phyloP scores from a whole-genome alignment of 2,888 invertebrate genomes.

The Drosophila siamana region DNA sequence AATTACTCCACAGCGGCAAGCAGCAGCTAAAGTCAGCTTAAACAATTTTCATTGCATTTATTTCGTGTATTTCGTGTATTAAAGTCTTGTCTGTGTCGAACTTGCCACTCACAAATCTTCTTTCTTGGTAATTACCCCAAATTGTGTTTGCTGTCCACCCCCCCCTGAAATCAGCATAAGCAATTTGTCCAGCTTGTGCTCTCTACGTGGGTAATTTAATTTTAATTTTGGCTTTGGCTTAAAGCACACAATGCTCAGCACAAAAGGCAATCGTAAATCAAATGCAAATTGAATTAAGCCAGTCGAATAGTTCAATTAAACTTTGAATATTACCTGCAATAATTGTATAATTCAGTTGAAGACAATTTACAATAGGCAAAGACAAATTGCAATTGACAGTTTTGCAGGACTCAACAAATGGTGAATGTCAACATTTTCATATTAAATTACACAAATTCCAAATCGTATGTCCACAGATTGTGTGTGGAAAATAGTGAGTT shows the following conservation, averaged over 20 bases:
- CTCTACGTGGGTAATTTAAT: conserved; percentile 30
- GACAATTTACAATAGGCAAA: not conserved
- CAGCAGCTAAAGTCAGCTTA: not conserved
- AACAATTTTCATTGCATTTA: not conserved
- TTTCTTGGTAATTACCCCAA: conserved; percentile 18
- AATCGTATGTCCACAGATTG: conserved; percentile 18
- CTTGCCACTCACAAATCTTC: conserved; percentile 10
- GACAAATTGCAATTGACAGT: conserved; percentile 14
- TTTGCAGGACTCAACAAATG: not conserved
- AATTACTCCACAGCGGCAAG: not conserved
- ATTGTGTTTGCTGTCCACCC: conserved; percentile 2
- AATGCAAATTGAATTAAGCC: conserved; percentile 48
- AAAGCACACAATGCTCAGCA: conserved; percentile 10
- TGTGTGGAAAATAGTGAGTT: not conserved
- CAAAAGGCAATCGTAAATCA: conserved; percentile 45
- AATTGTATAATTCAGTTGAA: conserved; percentile 1
- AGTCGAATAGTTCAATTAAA: conserved; percentile 31
- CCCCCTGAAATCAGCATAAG: conserved; percentile 1
- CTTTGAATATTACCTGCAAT: conserved; percentile 14
- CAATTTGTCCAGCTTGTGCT: conserved; percentile 6
- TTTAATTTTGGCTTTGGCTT: conserved; percentile 10
- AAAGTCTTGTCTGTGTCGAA: not conserved
- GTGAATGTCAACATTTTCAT: not conserved
- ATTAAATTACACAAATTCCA: conserved; percentile 8
- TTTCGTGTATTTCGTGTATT: no score